Conservation (phyloP, 2,113 vertebrate genomes). For the Ceyx cyanopectus region DNA sequence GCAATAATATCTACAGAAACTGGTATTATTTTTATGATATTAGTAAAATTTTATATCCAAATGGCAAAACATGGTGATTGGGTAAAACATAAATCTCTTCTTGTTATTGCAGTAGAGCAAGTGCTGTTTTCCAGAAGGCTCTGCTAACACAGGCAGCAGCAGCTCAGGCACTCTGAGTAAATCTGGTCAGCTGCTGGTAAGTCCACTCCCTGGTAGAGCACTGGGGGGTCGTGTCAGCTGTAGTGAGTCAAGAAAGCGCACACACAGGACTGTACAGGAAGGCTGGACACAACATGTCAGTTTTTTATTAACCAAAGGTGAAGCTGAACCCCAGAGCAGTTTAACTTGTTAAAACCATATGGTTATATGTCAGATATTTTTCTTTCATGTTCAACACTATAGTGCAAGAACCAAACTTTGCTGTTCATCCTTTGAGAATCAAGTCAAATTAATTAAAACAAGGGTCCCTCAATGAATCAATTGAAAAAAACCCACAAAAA, state of each 20-base stretch:
- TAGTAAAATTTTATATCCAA: neutral
- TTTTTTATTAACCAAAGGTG: conserved; percentile 81
- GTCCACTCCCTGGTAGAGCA: neutral
- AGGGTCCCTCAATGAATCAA: conserved; percentile 58
- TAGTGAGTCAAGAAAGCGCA: conserved; percentile 38
- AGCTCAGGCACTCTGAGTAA: neutral
- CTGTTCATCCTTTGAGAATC: conserved; percentile 71
- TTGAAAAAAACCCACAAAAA: neutral
- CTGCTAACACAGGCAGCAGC: neutral
- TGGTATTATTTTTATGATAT: neutral
- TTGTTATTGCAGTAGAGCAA: neutral
- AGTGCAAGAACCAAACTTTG: conserved; percentile 69
- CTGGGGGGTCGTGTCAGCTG: neutral
- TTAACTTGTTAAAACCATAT: conserved; percentile 65
- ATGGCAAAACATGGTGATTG: neutral
- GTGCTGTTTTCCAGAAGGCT: neutral
- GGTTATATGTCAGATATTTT: conserved; percentile 61
- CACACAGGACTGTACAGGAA: conserved; percentile 56
- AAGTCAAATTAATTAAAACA: conserved; percentile 74
- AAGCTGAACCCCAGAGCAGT: conserved; percentile 72
- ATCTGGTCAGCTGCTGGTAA: neutral
- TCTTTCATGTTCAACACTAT: conserved; percentile 51
- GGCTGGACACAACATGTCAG: conserved; percentile 75
- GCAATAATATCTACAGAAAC: neutral
- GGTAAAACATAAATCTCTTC: neutral